phyloP scores from a whole-genome alignment of 2,888 invertebrate species.

The Hemaris fuciformis region DNA sequence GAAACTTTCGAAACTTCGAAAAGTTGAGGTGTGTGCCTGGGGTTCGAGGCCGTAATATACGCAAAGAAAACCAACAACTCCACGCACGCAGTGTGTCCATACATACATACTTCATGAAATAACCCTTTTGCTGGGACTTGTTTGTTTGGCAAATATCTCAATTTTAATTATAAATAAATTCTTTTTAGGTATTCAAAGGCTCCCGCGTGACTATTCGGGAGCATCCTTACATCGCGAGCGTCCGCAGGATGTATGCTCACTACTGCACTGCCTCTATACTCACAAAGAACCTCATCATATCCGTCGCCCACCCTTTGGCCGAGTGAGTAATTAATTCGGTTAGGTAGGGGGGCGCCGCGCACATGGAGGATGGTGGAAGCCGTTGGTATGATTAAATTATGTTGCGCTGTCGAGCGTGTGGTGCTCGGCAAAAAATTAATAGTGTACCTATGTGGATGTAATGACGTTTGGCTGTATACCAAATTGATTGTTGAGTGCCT shows the following conservation, averaged over 20 bases:
- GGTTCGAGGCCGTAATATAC: too few species aligned
- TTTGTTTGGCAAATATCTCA: background rate
- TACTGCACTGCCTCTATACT: slow-evolving; percentile 54
- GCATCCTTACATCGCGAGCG: slow-evolving; percentile 65
- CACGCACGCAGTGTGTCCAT: too few species aligned
- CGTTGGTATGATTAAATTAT: background rate
- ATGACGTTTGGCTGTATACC: background rate
- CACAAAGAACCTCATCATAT: slow-evolving; percentile 50
- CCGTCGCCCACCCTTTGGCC: slow-evolving; percentile 60
- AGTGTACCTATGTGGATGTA: background rate
- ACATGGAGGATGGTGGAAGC: too few species aligned
- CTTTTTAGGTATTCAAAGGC: slow-evolving; percentile 57
- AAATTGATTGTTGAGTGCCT: background rate
- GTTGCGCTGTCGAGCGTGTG: background rate
- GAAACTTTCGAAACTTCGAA: too few species aligned
- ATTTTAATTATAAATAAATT: background rate
- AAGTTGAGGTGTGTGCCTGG: too few species aligned
- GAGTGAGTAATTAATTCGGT: slow-evolving; percentile 38
- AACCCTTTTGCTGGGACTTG: too few species aligned
- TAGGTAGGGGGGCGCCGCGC: background rate
- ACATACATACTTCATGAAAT: too few species aligned
- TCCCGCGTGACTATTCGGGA: slow-evolving; percentile 54
- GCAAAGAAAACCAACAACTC: too few species aligned
- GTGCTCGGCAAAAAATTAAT: background rate
- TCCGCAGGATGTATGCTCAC: slow-evolving; percentile 53